Conservation (phyloP, 2,797 vertebrate species). For the Oophaga sylvatica region DNA sequence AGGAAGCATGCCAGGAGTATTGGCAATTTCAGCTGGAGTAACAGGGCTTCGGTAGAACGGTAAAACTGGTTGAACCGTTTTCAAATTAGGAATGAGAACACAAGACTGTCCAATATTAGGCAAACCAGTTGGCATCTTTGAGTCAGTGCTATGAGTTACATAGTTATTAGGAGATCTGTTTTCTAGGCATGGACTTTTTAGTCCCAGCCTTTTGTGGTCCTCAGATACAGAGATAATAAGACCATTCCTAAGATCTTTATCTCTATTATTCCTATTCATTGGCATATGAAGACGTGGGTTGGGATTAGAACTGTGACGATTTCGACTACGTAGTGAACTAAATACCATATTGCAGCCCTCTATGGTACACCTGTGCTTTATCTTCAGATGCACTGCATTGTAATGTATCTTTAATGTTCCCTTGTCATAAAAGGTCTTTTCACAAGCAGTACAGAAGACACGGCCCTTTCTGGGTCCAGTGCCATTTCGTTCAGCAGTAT, state of each 20-base stretch:
- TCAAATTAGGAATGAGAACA: constrained; percentile 92
- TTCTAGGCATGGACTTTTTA: constrained; percentile 73
- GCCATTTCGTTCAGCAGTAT: constrained; percentile 77
- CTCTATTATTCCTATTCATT: constrained; percentile 95
- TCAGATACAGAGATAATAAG: constrained; percentile 77
- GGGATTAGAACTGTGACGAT: constrained; percentile 96
- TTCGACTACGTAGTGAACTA: constrained; percentile 93
- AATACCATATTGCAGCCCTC: constrained; percentile 99
- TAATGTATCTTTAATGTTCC: constrained; percentile 98
- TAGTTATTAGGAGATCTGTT: constrained; percentile 80
- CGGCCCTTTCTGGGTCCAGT: constrained; percentile 86
- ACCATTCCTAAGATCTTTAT: constrained; percentile 87
- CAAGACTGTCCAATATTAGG: constrained; percentile 83
- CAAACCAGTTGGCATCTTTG: constrained; percentile 81
- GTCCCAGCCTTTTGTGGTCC: constrained; percentile 76
- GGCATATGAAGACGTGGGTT: constrained; percentile 98
- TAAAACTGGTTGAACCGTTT: constrained; percentile 95
- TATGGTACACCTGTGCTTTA: constrained; percentile 97
- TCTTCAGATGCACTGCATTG: constrained; percentile 97
- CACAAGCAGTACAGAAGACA: constrained; percentile 94
- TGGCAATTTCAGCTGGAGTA: constrained; percentile 91
- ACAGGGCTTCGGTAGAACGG: constrained; percentile 95
- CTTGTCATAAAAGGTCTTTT: constrained; percentile 99
- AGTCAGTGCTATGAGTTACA: constrained; percentile 77
- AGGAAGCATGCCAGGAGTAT: constrained; percentile 88